Conservation (phyloP, 2,888 invertebrate species). For the Stramonita haemastoma region DNA sequence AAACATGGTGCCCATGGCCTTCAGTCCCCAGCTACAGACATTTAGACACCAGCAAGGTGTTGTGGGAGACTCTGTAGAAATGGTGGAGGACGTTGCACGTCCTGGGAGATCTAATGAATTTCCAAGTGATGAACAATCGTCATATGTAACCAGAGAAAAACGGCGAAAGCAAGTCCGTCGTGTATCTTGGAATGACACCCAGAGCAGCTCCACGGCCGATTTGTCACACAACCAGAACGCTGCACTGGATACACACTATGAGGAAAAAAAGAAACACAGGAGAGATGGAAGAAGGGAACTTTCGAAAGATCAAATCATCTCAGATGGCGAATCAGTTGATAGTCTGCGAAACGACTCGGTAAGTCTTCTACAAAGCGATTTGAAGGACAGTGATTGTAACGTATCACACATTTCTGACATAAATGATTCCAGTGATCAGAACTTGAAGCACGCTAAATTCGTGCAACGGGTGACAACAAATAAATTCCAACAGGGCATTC, state of each 20-base stretch:
- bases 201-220: neutral
- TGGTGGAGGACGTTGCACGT: neutral
- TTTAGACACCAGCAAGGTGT: conserved; percentile 33
- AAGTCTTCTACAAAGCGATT: no score
- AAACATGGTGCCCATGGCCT: neutral
- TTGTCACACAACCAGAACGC: conserved; percentile 27
- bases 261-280: no score
- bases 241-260: neutral
- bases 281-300: no score
- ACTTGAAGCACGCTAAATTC: no score
- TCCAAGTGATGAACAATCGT: neutral
- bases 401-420: no score
- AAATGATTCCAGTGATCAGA: no score
- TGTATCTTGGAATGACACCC: conserved; percentile 33
- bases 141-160: neutral
- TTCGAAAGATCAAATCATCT: no score
- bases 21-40: conserved; percentile 27
- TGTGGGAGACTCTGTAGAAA: conserved; percentile 29
- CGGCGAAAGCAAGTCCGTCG: conserved; percentile 16
- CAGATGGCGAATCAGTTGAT: no score
- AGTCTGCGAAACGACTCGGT: no score
- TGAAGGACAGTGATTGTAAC: no score
- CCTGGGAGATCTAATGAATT: neutral
- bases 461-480: no score
- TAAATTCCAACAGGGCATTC: neutral